phyloP scores from a whole-genome alignment of 2,113 vertebrate genomes.

The Cinclus cinclus region DNA sequence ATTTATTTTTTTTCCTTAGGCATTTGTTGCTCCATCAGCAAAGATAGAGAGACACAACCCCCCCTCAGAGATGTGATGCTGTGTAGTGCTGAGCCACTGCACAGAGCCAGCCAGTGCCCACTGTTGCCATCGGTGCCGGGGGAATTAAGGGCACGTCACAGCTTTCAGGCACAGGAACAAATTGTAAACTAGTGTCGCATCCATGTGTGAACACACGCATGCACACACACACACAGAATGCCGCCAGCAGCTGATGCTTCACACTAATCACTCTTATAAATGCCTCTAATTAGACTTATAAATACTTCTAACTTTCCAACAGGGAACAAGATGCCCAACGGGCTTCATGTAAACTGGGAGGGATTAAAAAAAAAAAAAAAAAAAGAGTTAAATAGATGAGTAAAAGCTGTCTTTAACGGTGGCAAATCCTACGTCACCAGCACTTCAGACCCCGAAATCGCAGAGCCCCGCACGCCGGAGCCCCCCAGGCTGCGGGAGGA shows the following conservation, averaged over 20 bases:
- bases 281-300: conserved; percentile 55
- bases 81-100: background rate
- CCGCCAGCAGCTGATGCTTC: conserved; percentile 38
- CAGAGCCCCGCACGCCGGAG: conserved; percentile 64
- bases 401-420: conserved; percentile 71
- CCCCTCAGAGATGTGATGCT: background rate
- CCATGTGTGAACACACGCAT: conserved; percentile 21
- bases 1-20: background rate
- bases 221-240: background rate
- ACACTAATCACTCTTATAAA: conserved; percentile 53
- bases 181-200: conserved; percentile 14
- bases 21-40: background rate
- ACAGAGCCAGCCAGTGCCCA: background rate
- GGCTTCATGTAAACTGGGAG: background rate
- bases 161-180: conserved; percentile 31
- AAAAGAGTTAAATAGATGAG: conserved; percentile 44
- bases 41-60: accelerated
- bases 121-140: background rate
- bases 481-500: conserved; percentile 70
- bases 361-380: background rate
- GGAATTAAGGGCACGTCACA: conserved; percentile 27
- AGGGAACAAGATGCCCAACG: conserved; percentile 9
- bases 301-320: conserved; percentile 40
- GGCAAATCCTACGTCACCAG: conserved; percentile 19
- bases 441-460: conserved; percentile 55